These are phyloP conservation scores for Muntiacus muntjak DNA, from an alignment of 2,113 vertebrate species.

Conservation along the genomic window DNA sequence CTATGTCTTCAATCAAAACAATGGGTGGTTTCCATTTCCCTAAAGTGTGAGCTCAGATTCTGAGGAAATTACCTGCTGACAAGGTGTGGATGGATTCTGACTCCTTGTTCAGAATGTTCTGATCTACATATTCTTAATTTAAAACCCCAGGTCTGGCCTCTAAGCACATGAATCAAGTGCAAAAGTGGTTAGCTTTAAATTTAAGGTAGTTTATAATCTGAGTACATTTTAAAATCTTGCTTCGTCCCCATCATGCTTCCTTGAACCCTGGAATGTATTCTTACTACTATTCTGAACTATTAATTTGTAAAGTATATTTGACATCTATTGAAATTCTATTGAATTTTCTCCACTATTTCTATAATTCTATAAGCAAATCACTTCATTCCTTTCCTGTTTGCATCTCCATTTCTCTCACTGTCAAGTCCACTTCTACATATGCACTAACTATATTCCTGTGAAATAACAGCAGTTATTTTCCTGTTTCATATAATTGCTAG, in stretches of 20 bases:
- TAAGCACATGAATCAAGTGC: background rate
- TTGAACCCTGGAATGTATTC: background rate
- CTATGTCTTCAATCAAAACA: background rate
- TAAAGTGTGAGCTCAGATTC: background rate
- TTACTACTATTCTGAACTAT: background rate
- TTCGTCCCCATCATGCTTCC: background rate
- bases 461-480: background rate
- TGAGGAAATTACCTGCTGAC: background rate
- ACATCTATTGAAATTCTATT: background rate
- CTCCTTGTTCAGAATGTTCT: background rate
- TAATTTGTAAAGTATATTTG: background rate
- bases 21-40: background rate
- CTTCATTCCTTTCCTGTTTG: background rate
- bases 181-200: background rate
- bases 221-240: background rate
- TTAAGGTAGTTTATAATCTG: background rate
- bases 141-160: background rate
- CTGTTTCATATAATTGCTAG: background rate
- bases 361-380: background rate
- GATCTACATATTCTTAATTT: background rate
- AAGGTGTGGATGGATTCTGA: background rate
- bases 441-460: background rate
- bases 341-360: background rate
- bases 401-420: background rate
- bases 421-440: background rate